A percentile compares a stretch with the other conserved stretches of the same genome.
These are phyloP conservation scores for Epsilonema sp. DNA, from an alignment of 2,888 invertebrate species.

Conservation along the genomic window DNA sequence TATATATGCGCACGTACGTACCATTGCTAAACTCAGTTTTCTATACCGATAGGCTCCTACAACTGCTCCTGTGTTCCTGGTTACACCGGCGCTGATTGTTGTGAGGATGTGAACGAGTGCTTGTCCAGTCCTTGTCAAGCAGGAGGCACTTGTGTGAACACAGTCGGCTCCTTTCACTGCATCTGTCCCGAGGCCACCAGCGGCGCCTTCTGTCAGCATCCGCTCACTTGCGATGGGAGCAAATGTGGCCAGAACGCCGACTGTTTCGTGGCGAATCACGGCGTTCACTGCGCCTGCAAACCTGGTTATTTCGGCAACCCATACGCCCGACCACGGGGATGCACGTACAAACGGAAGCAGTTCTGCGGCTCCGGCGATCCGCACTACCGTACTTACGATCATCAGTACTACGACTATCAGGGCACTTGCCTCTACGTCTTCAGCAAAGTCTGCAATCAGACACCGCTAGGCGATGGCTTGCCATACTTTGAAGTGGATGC, in stretches of 20 bases:
- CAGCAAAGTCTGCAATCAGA: conserved; percentile 13
- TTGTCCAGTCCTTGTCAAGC: conserved; percentile 36
- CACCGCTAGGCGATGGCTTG: background rate
- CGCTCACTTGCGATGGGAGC: conserved; percentile 11
- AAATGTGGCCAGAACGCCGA: conserved; percentile 16
- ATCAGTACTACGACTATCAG: conserved; percentile 19
- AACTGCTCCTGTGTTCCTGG: conserved; percentile 80
- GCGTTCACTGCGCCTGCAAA: conserved; percentile 17
- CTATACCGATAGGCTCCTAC: no score
- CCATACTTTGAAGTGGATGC: background rate
- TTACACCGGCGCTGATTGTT: conserved; percentile 73
- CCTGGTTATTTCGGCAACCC: conserved; percentile 14
- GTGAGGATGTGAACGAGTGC: conserved; percentile 81
- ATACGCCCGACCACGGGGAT: conserved; percentile 6
- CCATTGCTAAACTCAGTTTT: no score
- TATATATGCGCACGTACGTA: no score
- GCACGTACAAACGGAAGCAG: conserved; percentile 4
- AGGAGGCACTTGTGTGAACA: background rate
- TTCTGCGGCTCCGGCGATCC: conserved; percentile 24
- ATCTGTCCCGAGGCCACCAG: conserved; percentile 42
- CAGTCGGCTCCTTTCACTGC: no score
- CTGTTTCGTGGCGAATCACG: conserved; percentile 16
- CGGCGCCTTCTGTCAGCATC: conserved; percentile 47
- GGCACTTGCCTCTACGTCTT: conserved; percentile 26
- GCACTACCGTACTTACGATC: conserved; percentile 26